Evolutionary conservation across 2,888 invertebrate species (phyloP).

Genomic region (Papilio protenor): DNA sequence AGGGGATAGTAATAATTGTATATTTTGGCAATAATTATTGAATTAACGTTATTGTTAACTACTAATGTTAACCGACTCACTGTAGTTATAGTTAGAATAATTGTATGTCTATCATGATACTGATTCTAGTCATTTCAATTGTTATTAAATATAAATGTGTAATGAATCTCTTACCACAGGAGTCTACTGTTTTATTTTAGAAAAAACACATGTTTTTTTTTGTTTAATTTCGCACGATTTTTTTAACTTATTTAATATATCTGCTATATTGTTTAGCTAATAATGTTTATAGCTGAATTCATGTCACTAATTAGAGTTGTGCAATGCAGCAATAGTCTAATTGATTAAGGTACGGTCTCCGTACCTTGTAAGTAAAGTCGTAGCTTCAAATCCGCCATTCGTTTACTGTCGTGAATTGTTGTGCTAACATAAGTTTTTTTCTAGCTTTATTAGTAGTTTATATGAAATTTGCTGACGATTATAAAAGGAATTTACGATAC

Average conservation of each 20-base stretch:
- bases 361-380: no score
- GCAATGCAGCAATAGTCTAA: background rate
- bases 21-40: constrained; percentile 46
- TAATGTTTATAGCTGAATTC: background rate
- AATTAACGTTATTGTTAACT: constrained; percentile 28
- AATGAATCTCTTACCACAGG: constrained; percentile 39
- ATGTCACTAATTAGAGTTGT: background rate
- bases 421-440: background rate
- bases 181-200: constrained; percentile 34
- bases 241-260: background rate
- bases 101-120: constrained; percentile 7
- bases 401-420: background rate
- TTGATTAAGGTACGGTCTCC: background rate
- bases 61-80: background rate
- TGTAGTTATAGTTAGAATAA: constrained; percentile 12
- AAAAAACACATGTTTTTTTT: background rate
- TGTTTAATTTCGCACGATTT: background rate
- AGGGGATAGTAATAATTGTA: constrained; percentile 1
- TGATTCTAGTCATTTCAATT: constrained; percentile 43
- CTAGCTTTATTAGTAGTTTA: background rate
- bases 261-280: background rate
- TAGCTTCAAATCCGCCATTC: background rate
- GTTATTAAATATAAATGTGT: constrained; percentile 36
- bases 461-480: background rate
- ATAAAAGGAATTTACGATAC: background rate